Base-by-base conservation (phyloP, 2,113 vertebrate genomes). In the Peucedramus taeniatus region DNA sequence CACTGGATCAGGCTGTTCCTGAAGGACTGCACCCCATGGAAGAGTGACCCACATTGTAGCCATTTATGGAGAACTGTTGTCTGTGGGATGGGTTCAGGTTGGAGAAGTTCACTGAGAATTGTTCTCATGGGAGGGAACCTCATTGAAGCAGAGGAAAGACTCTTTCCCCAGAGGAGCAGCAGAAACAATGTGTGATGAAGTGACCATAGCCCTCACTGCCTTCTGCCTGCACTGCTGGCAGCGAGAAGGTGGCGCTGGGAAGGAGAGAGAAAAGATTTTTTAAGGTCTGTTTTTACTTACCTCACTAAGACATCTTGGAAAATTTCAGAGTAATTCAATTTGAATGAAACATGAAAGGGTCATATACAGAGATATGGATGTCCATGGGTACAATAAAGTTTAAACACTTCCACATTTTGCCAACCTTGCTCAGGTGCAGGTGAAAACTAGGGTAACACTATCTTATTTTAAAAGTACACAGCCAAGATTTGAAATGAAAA, bases 21-120 rank as follows among this genome's bases (percentile, higher is more conserved):
- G 50, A 65, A 56, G n/a, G 30, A 30, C 19, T 74, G 40, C n/a
- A 39, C 15, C 8, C 28, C 0, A 0, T 31, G 56, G 20, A 28
- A 49, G 12, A 56, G 10, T 30, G 42, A 30, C 19, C 10, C 30
- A 49, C 20, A 49, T 5, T 49, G 15, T 9, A 49, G 60, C 23
- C 3, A 4, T n/a, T 75, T 30, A 24, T 24, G 24, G 19, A 75
- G 10, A 56, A 5, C 20, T n/a, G 30, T 3, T 20, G 12, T 28
- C 19, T 75, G 24, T 65, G 60, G 13, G 12, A n/a, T 16, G 13
- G 28, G 28, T 56, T 85, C 19, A 24, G 12, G 15, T 1, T 24
- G 50, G 10, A 49, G 15, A 49, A 64, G 28, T 23, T 56, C 23
- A 56, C n/a, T 56, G 23, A 65, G 59, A 64, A 28, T 19, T 40